A percentile compares a stretch with the other conserved stretches of the same genome.
phyloP scores from a whole-genome alignment of 2,797 vertebrate genomes.

The Anomalospiza imberbis region DNA sequence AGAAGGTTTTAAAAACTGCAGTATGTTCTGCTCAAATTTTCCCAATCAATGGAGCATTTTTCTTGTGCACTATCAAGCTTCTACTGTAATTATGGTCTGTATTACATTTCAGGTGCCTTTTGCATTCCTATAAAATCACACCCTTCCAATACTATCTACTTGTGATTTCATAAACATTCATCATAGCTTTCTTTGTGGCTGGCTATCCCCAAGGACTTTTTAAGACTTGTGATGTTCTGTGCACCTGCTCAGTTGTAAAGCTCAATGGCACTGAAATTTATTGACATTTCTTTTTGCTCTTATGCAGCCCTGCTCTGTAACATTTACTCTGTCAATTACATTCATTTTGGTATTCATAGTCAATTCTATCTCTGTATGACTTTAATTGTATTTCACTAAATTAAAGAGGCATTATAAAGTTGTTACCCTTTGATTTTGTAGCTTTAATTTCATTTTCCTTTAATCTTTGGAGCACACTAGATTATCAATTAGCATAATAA shows the following conservation, averaged over 20 bases:
- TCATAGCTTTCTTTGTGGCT: neutral
- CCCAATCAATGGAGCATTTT: constrained; percentile 43
- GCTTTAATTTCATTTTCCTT: constrained; percentile 80
- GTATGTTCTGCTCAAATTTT: constrained; percentile 10
- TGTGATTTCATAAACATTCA: constrained; percentile 14
- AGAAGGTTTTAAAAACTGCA: neutral
- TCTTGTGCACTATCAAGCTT: neutral
- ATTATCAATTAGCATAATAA: constrained; percentile 80
- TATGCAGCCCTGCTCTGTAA: constrained; percentile 42
- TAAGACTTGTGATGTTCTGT: neutral
- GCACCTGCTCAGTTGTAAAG: neutral
- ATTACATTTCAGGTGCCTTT: constrained; percentile 2
- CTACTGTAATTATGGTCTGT: neutral
- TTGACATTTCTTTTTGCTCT: constrained; percentile 63
- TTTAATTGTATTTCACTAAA: constrained; percentile 79
- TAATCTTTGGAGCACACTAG: constrained; percentile 70
- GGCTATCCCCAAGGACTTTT: neutral
- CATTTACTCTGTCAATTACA: constrained; percentile 71
- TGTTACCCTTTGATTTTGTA: constrained; percentile 79
- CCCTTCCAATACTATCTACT: neutral
- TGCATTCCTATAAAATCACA: neutral
- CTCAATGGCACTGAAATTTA: constrained; percentile 19
- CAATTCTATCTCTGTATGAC: constrained; percentile 69
- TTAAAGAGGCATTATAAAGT: constrained; percentile 80
- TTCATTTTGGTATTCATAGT: constrained; percentile 72